Evolutionary conservation across 2,797 vertebrate species (phyloP), one percentile per base, ranked within the genome.

Genomic region (Tarsius wallacei): DNA sequence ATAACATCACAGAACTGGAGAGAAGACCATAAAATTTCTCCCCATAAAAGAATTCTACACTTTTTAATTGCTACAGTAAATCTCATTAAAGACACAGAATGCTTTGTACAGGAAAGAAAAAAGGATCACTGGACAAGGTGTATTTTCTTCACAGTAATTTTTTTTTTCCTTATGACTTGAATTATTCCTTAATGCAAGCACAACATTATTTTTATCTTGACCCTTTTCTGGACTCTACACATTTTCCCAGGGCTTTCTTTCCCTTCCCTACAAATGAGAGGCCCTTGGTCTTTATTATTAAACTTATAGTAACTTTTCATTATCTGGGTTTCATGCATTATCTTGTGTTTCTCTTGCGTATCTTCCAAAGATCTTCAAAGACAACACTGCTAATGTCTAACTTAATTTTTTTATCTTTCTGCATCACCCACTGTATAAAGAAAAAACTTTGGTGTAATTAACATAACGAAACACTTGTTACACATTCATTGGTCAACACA

Each of bases 21-120:
- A 96, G 63, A 42, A 90, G 63, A 64, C 63, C 68, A 17, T 90
- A 93, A 42, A 42, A 97, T 74, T 95, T 87, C 21, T 96, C 87
- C 57, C 71, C 26, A 85, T 94, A 96, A 93, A 96, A 95, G 53
- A 90, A 90, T 28, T 66, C 84, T 64, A 68, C 31, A 90, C 42
- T 11, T 92, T 96, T 97, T 94, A 97, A 96, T 94, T 97, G 84
- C 94, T 80, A 86, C 12, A 80, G 59, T 97, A 97, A 97, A 97
- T 97, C 93, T 97, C 90, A 93, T 96, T 97, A 97, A 94, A 96
- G 77, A 89, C 70, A 90, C 16, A 88, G 74, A 87, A 84, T 81
- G 14, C 31, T 95, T 95, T 97, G 49, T 89, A 81, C 10, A 8
- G 3, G 31, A 15, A 93, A 91, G 28, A n/a, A 93, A 93, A 71